Evolutionary conservation across 2,797 vertebrate species (phyloP).

Genomic region (Vireo griseus): DNA sequence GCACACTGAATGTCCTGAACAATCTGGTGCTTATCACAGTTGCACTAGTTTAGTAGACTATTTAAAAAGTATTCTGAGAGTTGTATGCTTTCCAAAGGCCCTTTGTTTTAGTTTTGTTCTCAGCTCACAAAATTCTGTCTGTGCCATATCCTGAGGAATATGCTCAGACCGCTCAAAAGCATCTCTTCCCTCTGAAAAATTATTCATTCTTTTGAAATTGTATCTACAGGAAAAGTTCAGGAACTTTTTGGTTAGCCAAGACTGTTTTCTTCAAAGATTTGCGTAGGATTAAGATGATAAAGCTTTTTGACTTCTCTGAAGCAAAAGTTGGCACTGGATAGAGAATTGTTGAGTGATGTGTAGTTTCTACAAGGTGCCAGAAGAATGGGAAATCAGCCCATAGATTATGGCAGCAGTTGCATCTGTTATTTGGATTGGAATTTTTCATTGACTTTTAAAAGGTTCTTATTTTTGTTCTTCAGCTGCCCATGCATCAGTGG

Average conservation of each 20-base stretch:
- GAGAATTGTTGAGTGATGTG: background rate
- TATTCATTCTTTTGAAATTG: background rate
- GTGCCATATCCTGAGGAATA: background rate
- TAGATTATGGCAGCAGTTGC: background rate
- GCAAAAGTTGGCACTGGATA: background rate
- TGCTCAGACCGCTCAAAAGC: background rate
- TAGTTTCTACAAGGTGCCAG: background rate
- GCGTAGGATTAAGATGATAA: background rate
- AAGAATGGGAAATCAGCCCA: background rate
- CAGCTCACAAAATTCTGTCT: background rate
- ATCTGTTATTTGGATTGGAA: background rate
- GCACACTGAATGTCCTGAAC: background rate
- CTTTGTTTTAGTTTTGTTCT: slow-evolving; percentile 6
- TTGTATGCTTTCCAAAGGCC: background rate
- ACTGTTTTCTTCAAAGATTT: background rate
- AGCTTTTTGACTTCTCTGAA: background rate
- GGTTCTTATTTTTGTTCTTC: background rate
- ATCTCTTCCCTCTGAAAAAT: background rate
- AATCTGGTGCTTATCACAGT: background rate
- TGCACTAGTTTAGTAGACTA: background rate
- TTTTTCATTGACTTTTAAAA: background rate
- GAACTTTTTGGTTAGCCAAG: background rate
- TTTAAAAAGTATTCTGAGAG: background rate
- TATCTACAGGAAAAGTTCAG: background rate
- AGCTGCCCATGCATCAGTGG: background rate